These are phyloP conservation scores for Premnoplex brunnescens DNA, from an alignment of 2,797 vertebrate genomes.

Conservation along the genomic window DNA sequence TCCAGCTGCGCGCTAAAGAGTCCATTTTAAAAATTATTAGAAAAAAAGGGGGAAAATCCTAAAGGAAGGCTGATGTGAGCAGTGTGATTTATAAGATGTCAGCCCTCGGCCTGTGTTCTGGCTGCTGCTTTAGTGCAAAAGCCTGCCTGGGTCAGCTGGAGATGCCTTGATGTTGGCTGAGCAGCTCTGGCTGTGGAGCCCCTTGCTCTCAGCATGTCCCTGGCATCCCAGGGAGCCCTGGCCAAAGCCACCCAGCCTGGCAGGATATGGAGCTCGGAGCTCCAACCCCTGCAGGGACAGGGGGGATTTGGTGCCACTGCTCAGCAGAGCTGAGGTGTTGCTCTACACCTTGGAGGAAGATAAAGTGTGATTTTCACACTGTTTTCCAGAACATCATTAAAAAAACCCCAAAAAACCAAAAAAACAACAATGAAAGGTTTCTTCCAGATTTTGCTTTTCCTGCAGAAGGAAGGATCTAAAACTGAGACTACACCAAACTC, in stretches of 20 bases:
- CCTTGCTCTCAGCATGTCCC: not conserved
- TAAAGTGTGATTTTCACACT: not conserved
- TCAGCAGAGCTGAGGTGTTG: not conserved
- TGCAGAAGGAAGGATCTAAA: not conserved
- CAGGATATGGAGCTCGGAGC: not conserved
- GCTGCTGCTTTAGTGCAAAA: not conserved
- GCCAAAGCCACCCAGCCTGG: not conserved
- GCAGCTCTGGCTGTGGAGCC: not conserved
- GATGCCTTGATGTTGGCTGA: not conserved
- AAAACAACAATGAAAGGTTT: accelerated
- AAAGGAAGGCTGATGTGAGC: not conserved
- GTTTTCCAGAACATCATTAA: not conserved
- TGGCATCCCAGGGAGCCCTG: not conserved
- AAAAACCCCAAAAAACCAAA: no score
- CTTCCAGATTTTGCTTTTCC: not conserved
- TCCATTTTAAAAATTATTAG: not conserved
- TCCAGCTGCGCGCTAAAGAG: not conserved
- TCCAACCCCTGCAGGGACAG: not conserved
- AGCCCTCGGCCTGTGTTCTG: not conserved
- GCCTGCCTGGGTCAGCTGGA: not conserved
- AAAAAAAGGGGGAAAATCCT: accelerated
- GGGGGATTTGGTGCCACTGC: not conserved
- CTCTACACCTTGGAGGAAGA: not conserved
- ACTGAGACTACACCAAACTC: not conserved
- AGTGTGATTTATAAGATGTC: not conserved